Evolutionary conservation across 2,113 vertebrate species (phyloP).

Genomic region (Donacobius atricapilla): DNA sequence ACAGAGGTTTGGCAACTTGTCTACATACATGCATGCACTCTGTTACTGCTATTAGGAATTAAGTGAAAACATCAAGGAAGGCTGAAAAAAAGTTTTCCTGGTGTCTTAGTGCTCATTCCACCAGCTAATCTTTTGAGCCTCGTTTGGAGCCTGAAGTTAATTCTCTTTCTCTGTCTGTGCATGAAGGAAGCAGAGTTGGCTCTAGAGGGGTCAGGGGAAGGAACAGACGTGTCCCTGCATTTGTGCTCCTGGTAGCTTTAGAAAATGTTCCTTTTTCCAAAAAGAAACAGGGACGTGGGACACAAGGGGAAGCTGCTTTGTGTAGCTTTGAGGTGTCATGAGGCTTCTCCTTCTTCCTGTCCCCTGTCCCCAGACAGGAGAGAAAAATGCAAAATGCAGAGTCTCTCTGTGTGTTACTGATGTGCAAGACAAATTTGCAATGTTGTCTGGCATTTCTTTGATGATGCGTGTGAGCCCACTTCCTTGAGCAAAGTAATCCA

Average conservation of each 20-base stretch:
- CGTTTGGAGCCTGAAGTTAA: background rate
- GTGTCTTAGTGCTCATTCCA: background rate
- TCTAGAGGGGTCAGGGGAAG: background rate
- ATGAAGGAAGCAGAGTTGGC: background rate
- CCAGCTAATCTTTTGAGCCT: background rate
- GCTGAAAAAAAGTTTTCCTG: background rate
- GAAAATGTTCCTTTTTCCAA: constrained; percentile 31
- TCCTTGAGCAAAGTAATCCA: background rate
- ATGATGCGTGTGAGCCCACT: background rate
- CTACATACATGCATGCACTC: background rate
- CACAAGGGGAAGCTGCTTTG: constrained; percentile 13
- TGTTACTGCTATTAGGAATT: background rate
- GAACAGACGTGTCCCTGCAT: background rate
- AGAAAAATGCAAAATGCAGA: background rate
- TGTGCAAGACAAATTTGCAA: background rate
- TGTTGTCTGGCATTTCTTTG: background rate
- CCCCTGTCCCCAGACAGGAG: background rate
- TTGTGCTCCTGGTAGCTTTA: background rate
- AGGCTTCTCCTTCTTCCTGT: constrained; percentile 17
- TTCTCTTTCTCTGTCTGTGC: background rate
- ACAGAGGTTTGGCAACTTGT: background rate
- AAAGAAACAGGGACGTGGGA: background rate
- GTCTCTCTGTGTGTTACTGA: background rate
- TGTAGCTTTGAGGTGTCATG: background rate
- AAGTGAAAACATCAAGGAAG: background rate